Percentiles rank a stretch among this genome's conserved stretches.
These are phyloP conservation scores for Ormyrus labotus DNA, from an alignment of 2,888 invertebrate genomes.

Conservation along the genomic window DNA sequence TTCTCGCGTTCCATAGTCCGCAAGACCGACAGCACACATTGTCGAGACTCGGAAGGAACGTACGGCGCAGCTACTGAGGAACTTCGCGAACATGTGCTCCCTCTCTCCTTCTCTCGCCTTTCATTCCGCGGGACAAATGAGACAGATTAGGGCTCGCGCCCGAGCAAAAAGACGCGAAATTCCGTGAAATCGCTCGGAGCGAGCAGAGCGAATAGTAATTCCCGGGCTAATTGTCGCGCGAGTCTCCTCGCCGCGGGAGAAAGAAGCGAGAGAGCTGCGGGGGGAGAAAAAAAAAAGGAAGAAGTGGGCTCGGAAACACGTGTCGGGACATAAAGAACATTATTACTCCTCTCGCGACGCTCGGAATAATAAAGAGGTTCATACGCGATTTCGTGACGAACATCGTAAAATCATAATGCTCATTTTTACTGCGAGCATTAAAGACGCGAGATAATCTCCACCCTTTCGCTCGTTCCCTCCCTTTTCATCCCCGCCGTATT, in stretches of 20 bases:
- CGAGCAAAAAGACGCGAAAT: slow-evolving; percentile 41
- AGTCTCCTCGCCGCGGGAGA: slow-evolving; percentile 18
- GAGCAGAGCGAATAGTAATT: slow-evolving; percentile 34
- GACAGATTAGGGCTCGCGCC: slow-evolving; percentile 37
- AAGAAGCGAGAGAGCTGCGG: not conserved
- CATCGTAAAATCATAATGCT: slow-evolving; percentile 55
- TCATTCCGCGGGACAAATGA: slow-evolving; percentile 44
- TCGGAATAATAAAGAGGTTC: slow-evolving; percentile 54
- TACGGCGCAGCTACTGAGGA: not conserved
- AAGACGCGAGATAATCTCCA: slow-evolving; percentile 47
- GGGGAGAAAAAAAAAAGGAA: not conserved
- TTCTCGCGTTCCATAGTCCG: no score
- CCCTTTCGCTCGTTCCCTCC: slow-evolving; percentile 18
- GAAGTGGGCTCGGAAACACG: slow-evolving; percentile 44
- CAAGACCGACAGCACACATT: no score
- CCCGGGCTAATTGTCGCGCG: slow-evolving; percentile 53
- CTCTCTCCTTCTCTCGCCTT: not conserved
- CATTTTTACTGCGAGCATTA: slow-evolving; percentile 46
- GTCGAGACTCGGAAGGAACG: no score
- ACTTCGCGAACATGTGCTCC: not conserved
- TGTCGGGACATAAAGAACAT: slow-evolving; percentile 52
- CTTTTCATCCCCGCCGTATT: not conserved
- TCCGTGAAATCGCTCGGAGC: slow-evolving; percentile 53
- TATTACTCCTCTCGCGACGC: slow-evolving; percentile 46
- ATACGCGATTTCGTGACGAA: slow-evolving; percentile 52